A percentile compares a stretch with the other conserved stretches of the same genome.
These are phyloP conservation scores for Tyto alba DNA, from an alignment of 2,113 vertebrate species.

Conservation along the genomic window DNA sequence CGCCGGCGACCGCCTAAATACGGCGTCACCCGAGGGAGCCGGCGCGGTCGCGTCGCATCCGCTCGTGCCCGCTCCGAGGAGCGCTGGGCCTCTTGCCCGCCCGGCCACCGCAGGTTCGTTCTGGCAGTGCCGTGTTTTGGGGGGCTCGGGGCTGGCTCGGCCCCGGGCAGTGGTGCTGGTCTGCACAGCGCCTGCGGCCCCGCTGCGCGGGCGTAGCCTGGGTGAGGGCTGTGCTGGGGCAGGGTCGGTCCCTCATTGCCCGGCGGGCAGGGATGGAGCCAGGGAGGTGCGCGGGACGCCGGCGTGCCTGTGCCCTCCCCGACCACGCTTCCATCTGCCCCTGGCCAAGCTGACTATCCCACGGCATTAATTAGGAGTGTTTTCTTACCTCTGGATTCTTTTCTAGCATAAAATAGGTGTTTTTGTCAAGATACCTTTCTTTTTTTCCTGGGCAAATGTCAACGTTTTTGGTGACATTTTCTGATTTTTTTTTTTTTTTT, in stretches of 20 bases:
- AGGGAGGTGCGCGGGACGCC: background rate
- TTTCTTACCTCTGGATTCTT: background rate
- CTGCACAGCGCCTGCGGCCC: background rate
- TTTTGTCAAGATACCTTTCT: background rate
- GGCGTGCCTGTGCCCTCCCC: accelerated
- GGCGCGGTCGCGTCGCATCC: background rate
- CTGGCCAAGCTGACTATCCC: background rate
- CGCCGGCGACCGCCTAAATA: accelerated
- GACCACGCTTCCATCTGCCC: background rate
- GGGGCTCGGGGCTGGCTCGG: background rate
- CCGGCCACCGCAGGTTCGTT: background rate
- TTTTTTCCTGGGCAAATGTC: background rate
- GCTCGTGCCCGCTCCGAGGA: background rate
- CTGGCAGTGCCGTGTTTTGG: accelerated
- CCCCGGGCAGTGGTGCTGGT: background rate
- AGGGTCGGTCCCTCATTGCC: background rate
- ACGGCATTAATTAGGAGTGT: background rate
- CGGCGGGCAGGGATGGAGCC: background rate
- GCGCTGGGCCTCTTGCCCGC: accelerated
- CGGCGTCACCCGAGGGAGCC: accelerated
- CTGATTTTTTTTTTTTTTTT: background rate
- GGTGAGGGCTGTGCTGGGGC: background rate
- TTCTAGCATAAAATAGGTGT: background rate
- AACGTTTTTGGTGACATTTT: constrained; percentile 20
- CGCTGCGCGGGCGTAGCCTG: accelerated